Conservation (phyloP, 2,113 vertebrate species). For the Phalacrocorax pelagicus region DNA sequence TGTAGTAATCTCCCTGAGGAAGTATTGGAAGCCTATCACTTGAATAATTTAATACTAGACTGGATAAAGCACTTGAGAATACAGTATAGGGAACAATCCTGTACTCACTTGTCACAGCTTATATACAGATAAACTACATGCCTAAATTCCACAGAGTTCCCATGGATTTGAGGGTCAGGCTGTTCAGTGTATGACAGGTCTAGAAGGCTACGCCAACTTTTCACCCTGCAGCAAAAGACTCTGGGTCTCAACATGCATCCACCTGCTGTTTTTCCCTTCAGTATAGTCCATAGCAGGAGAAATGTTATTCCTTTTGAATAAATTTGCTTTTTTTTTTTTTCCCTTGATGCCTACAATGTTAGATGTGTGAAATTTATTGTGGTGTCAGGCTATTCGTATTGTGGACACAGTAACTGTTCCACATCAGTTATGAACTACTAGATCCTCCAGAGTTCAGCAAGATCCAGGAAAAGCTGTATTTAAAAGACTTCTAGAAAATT, state of each 20-base stretch:
- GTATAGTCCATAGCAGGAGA: not conserved
- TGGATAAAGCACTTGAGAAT: not conserved
- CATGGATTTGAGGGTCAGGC: not conserved
- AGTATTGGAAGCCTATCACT: not conserved
- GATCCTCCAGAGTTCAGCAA: not conserved
- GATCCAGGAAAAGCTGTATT: not conserved
- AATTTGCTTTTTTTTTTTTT: not conserved
- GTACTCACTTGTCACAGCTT: not conserved
- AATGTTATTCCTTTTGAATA: not conserved
- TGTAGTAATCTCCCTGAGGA: not conserved
- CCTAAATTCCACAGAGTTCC: not conserved
- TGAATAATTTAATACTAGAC: constrained; percentile 42
- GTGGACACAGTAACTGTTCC: not conserved
- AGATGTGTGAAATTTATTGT: not conserved
- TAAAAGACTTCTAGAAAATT: not conserved
- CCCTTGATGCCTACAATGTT: not conserved
- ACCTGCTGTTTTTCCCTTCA: not conserved
- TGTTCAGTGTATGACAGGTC: not conserved
- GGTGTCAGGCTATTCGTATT: not conserved
- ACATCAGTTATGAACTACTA: not conserved
- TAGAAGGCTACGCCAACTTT: not conserved
- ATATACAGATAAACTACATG: not conserved
- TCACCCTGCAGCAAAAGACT: not conserved
- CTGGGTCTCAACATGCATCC: not conserved
- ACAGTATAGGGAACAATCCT: not conserved